phyloP scores from a whole-genome alignment of 1,140 invertebrate species.

The Procambarus virginalis region DNA sequence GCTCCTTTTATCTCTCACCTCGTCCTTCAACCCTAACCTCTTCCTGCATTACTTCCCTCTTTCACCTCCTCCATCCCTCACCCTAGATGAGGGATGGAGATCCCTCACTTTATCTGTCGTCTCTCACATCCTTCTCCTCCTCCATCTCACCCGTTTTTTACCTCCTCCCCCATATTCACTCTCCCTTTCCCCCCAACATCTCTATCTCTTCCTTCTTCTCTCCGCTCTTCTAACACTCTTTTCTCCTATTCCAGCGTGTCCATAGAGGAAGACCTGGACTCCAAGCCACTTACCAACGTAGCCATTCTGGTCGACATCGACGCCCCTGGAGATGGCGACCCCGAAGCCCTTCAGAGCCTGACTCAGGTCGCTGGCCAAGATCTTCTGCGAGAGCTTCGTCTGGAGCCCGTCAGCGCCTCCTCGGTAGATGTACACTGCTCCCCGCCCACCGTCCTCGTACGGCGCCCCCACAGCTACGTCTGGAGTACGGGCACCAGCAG shows the following conservation, averaged over 20 bases:
- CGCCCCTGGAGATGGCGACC: neutral
- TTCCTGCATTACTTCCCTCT: no score
- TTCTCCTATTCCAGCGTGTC: no score
- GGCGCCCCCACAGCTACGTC: neutral
- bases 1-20: no score
- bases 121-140: no score
- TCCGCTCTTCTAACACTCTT: neutral
- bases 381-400: neutral
- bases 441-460: neutral
- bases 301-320: neutral
- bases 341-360: neutral
- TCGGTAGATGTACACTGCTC: neutral
- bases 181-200: neutral
- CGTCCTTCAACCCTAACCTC: no score
- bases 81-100: no score
- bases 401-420: neutral
- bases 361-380: neutral
- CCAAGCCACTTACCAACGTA: neutral
- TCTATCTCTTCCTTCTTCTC: neutral
- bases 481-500: neutral
- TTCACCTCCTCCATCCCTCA: no score
- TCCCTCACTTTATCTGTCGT: no score
- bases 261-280: no score
- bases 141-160: no score
- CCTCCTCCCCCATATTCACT: neutral